A percentile compares a stretch with the other conserved stretches of the same genome.
Evolutionary conservation across 1,140 invertebrate species (phyloP).

Genomic region (Pteromalus puparum): DNA sequence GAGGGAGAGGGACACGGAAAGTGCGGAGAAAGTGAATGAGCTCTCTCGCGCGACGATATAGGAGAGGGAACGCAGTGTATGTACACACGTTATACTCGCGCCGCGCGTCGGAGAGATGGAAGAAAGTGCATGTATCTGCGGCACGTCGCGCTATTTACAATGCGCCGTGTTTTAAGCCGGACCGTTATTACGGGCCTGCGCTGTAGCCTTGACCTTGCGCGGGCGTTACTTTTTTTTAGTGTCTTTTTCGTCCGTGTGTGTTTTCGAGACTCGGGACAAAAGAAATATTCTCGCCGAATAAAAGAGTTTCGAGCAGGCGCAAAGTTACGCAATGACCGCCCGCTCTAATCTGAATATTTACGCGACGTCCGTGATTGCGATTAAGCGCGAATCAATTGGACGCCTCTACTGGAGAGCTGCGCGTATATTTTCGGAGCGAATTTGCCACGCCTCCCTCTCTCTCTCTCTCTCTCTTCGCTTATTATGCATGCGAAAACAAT

Average conservation of each 20-base stretch:
- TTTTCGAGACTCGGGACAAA: not conserved
- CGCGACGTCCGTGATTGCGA: not conserved
- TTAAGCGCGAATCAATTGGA: not conserved
- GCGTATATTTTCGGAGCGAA: not conserved
- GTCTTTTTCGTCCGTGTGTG: not conserved
- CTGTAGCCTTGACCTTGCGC: conserved; percentile 34
- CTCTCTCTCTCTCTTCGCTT: no score
- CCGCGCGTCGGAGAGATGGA: conserved; percentile 38
- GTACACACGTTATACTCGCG: not conserved
- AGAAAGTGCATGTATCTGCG: conserved; percentile 30
- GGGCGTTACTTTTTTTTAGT: not conserved
- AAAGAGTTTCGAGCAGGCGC: no score
- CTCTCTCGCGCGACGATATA: conserved; percentile 36
- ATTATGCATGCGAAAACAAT: not conserved
- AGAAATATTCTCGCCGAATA: not conserved
- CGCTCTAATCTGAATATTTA: not conserved
- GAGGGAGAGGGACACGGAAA: conserved; percentile 50
- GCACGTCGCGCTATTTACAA: conserved; percentile 2
- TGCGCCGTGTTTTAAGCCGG: conserved; percentile 33
- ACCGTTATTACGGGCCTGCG: conserved; percentile 54
- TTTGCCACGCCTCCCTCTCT: no score
- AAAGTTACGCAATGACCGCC: no score
- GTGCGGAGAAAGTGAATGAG: conserved; percentile 68
- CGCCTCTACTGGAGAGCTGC: not conserved
- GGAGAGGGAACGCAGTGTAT: not conserved